Evolutionary conservation across 2,797 vertebrate species (phyloP).

Genomic region (Scomberomorus guttatus): DNA sequence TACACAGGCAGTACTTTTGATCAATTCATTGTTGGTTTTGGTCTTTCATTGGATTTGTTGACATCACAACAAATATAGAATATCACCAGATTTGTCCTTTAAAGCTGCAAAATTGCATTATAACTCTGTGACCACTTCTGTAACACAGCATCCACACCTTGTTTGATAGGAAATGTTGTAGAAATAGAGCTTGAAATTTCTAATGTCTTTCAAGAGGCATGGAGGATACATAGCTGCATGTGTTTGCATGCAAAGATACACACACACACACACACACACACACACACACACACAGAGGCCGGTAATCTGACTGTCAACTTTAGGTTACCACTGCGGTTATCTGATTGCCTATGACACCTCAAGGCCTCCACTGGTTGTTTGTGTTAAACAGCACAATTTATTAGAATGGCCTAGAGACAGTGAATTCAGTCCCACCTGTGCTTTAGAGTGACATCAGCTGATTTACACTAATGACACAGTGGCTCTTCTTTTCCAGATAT

Average conservation of each 20-base stretch:
- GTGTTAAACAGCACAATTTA: conserved; percentile 18
- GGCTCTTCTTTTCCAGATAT: conserved; percentile 33
- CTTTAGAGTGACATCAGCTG: conserved; percentile 45
- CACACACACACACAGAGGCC: not conserved
- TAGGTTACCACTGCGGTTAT: not conserved
- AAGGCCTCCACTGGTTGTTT: conserved; percentile 8
- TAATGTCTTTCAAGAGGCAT: not conserved
- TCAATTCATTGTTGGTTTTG: too few relatives aligned
- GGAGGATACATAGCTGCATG: not conserved
- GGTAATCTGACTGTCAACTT: conserved; percentile 13
- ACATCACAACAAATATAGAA: too few relatives aligned
- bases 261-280: conserved; percentile 7
- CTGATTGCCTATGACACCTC: conserved; percentile 25
- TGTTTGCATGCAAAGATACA: not conserved
- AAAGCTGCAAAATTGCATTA: not conserved
- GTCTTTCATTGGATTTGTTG: too few relatives aligned
- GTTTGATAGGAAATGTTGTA: conserved; percentile 1
- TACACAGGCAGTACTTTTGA: too few relatives aligned
- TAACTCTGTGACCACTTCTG: not conserved
- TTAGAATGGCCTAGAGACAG: conserved; percentile 29
- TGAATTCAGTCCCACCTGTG: conserved; percentile 1
- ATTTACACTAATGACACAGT: conserved; percentile 71
- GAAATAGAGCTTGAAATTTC: not conserved
- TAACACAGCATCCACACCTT: not conserved
- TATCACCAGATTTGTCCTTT: too few relatives aligned